Conservation (phyloP, 2,888 invertebrate species). For the Xylophagus ater region DNA sequence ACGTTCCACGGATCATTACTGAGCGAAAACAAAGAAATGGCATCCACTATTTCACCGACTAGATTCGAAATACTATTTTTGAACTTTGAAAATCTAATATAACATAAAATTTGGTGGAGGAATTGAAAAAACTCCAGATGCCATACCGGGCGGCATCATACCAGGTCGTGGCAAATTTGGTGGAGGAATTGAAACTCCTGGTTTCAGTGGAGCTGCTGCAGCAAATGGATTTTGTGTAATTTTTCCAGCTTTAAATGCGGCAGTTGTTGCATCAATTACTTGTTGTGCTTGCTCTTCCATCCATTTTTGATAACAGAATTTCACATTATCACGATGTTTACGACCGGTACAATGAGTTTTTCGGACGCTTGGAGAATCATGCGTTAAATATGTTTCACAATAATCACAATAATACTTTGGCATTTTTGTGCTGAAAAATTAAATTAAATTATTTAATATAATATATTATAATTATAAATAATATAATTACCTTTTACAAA, state of each 20-base stretch:
- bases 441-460: no score
- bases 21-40: no score
- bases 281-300: conserved; percentile 99
- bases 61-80: no score
- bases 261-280: conserved; percentile 95
- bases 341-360: conserved; percentile 99
- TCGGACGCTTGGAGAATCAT: conserved; percentile 96
- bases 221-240: conserved; percentile 87
- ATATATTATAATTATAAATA: no score
- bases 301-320: conserved; percentile 99
- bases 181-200: conserved; percentile 66
- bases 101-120: no score
- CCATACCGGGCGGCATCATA: conserved; percentile 55
- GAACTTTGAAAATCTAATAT: no score
- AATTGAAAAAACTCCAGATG: no score
- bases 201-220: conserved; percentile 44
- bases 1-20: no score
- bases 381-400: conserved; percentile 97
- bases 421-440: no score
- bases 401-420: conserved; percentile 99
- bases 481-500: no score
- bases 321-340: conserved; percentile 99
- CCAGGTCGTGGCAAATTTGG: conserved; percentile 53
- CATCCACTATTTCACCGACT: conserved; percentile 62
- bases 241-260: conserved; percentile 95